Evolutionary conservation across 37 sponge, comb jelly and placozoan species (phyloP), one percentile per base, ranked within the genome.

Genomic region (Hormiphora californensis): DNA sequence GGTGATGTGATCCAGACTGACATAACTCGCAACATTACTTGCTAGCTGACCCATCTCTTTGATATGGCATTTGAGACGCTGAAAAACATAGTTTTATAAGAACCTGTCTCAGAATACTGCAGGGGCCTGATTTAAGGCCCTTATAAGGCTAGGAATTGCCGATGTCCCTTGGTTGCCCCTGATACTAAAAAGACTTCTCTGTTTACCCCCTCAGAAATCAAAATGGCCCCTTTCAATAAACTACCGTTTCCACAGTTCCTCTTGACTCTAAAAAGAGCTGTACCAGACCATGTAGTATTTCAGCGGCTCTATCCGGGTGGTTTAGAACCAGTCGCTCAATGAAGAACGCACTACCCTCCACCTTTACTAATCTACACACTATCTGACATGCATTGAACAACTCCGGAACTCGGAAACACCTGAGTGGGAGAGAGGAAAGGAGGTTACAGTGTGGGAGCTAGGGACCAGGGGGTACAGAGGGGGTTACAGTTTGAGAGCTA

Each of bases 371-470:
- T 7, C 32, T 1, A 35, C 32, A 15, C 67, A 65, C 38, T 2
- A 65, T 7, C 37, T 33, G 19, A 35, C 17, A 36, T 39, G 35
- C 30, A 32, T 65, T 39, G 35, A 65, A 65, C 67, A 65, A 35
- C 15, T 33, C 67, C 12, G 67, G 67, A 35, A 65, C 35, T 65
- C 67, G 32, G 67, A 36, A 65, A 33, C 67, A 65, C 38, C 67
- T 65, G 67, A 25, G 61, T 5, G 19, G 11, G 27, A 5, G 61
- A n/a, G 61, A n/a, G 11, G 61, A n/a, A n/a, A n/a, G n/a, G n/a
- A n/a, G n/a, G n/a, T n/a, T n/a, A n/a, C n/a, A n/a, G n/a, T n/a
- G n/a, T n/a, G n/a, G n/a, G n/a, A n/a, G n/a, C n/a, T n/a, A n/a
- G n/a, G n/a, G n/a, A n/a, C n/a, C n/a, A n/a, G n/a, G n/a, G n/a